Evolutionary conservation across 2,888 invertebrate genomes (phyloP), one percentile per base, ranked within the genome.

Genomic region (Lasioglossum villosulum): DNA sequence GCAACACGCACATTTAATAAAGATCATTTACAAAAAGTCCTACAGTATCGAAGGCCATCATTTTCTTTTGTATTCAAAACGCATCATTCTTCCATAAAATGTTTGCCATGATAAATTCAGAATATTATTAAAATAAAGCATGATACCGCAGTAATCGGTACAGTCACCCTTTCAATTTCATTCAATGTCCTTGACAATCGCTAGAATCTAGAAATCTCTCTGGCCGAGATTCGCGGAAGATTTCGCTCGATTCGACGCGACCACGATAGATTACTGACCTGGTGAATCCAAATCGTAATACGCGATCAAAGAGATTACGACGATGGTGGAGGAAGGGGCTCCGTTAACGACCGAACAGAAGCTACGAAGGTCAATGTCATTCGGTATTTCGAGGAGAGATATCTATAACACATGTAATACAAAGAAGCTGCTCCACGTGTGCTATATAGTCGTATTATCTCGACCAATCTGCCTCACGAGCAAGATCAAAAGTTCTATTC

Each of bases 401-500:
- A 59, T 81, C 48, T 52, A 6, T 23, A 23, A 8, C 8, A 52
- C 52, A n/a, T 10, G 10, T 10, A n/a, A 52, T 59, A 72, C 48
- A 78, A 72, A 42, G 82, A 34, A 27, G 56, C 27, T 52, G 48
- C 27, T 83, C 42, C n/a, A 66, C 14, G 30, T 34, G n/a, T 45
- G 63, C 23, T 71, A 42, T 75, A 75, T 78, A 27, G 23, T 27
- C 27, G 5, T 19, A 52, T 56, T 71, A 83, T 72, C 75, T 75
- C 14, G 56, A 16, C 16, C 70, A 75, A 72, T 66, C 71, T 71
- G 42, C 23, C 74, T 75, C 37, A 71, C 34, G 42, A 70, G 56
- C 34, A 19, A 63, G 71, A 83, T 84, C 71, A 72, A 83, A 84
- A 42, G 78, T 83, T 84, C 52, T 19, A 66, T 75, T 83, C 66